Percentiles rank a stretch among this genome's conserved stretches.
Evolutionary conservation across 2,888 invertebrate species (phyloP).

Genomic region (Eupithecia centaureata): DNA sequence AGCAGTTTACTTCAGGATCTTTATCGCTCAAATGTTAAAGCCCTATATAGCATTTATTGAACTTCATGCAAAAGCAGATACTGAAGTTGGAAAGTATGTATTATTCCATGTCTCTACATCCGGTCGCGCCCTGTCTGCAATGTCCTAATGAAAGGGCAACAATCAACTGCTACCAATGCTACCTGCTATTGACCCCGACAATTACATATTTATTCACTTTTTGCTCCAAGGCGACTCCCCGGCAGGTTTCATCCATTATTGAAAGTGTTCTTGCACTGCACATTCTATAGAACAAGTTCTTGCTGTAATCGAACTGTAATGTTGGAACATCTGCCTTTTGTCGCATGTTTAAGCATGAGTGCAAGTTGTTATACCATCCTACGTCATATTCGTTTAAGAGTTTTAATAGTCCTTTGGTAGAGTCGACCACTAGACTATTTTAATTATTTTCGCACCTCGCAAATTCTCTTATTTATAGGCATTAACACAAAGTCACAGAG

Average conservation of each 20-base stretch:
- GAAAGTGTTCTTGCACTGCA: constrained; percentile 31
- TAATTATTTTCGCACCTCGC: not conserved
- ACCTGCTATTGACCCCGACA: constrained; percentile 35
- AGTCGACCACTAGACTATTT: not conserved
- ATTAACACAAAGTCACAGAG: too few relatives aligned
- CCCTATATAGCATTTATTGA: not conserved
- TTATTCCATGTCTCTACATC: constrained; percentile 46
- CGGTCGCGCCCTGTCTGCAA: constrained; percentile 67
- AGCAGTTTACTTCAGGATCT: not conserved
- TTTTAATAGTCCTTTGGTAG: not conserved
- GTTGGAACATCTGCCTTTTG: constrained; percentile 29
- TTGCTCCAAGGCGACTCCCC: constrained; percentile 15
- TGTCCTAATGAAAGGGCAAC: constrained; percentile 58
- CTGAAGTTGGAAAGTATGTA: not conserved
- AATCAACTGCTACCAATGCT: constrained; percentile 44
- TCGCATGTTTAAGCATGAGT: constrained; percentile 15
- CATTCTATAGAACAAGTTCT: constrained; percentile 31
- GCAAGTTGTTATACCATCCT: not conserved
- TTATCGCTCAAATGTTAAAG: not conserved
- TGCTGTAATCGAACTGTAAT: constrained; percentile 16
- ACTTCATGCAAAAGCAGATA: not conserved
- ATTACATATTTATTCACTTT: constrained; percentile 26
- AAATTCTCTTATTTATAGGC: not conserved
- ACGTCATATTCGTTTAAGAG: not conserved
- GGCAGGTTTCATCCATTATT: constrained; percentile 30